Evolutionary conservation across 2,888 invertebrate genomes (phyloP).

Genomic region (Griposia aprilina): DNA sequence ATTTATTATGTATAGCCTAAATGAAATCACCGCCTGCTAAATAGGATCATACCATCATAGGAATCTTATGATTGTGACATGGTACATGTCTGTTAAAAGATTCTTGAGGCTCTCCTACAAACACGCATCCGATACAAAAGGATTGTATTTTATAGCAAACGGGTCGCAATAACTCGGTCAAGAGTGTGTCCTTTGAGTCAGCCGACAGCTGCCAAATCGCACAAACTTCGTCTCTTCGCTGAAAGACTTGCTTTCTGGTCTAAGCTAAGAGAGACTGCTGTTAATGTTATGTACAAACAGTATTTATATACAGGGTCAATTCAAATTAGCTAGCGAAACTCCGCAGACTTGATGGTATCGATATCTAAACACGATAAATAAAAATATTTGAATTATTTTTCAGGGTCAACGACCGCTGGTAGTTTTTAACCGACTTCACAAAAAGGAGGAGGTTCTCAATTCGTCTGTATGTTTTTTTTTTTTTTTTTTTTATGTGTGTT

Average conservation of each 20-base stretch:
- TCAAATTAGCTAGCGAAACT: no score
- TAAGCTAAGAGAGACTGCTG: constrained; percentile 12
- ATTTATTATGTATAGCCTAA: neutral
- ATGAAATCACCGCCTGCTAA: neutral
- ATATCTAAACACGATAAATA: no score
- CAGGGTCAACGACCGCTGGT: no score
- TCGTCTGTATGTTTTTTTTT: no score
- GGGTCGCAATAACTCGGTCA: constrained; percentile 57
- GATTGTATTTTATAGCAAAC: constrained; percentile 28
- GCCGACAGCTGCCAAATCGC: constrained; percentile 65
- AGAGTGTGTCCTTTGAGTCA: constrained; percentile 52
- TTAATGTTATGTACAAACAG: neutral
- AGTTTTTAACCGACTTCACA: no score
- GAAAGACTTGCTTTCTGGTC: constrained; percentile 41
- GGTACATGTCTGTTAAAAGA: neutral
- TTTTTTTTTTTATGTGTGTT: no score
- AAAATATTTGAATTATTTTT: no score
- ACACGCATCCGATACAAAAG: neutral
- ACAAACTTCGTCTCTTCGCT: constrained; percentile 59
- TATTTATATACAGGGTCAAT: no score
- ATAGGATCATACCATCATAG: neutral
- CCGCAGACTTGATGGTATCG: no score
- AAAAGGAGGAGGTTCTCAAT: no score
- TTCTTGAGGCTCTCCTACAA: neutral
- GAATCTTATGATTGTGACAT: neutral